Evolutionary conservation across 2,797 vertebrate species (phyloP).

Genomic region (Xenops minutus): DNA sequence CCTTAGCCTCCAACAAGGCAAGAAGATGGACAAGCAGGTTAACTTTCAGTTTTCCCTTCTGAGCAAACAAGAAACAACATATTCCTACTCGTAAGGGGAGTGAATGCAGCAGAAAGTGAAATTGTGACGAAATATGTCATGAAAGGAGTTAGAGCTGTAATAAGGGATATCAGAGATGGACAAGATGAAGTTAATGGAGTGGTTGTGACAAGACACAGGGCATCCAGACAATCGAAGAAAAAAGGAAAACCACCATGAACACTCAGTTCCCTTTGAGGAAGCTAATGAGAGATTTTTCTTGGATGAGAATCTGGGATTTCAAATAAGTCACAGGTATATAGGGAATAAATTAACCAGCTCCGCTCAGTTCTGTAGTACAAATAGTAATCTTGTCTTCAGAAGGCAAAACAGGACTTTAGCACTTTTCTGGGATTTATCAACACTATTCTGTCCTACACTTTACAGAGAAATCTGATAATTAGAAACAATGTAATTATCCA

Average conservation of each 20-base stretch:
- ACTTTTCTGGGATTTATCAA: neutral
- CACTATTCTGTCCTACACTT: neutral
- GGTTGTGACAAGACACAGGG: neutral
- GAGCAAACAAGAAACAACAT: neutral
- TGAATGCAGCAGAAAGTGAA: neutral
- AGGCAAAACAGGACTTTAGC: neutral
- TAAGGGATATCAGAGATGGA: neutral
- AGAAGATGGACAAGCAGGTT: neutral
- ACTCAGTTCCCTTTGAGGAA: neutral
- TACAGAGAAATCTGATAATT: neutral
- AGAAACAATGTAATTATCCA: neutral
- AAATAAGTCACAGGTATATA: neutral
- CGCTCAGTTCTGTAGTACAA: neutral
- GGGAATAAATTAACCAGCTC: neutral
- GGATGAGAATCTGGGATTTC: neutral
- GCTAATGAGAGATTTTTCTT: neutral
- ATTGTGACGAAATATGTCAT: neutral
- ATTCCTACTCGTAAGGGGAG: neutral
- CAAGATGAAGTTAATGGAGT: neutral
- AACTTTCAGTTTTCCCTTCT: neutral
- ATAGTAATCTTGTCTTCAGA: neutral
- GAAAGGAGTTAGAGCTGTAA: neutral
- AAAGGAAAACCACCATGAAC: neutral
- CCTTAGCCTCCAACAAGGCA: neutral
- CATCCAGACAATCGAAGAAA: accelerated